These are phyloP conservation scores for Drosophila acutilabella DNA, from an alignment of 2,888 invertebrate genomes.

Conservation along the genomic window DNA sequence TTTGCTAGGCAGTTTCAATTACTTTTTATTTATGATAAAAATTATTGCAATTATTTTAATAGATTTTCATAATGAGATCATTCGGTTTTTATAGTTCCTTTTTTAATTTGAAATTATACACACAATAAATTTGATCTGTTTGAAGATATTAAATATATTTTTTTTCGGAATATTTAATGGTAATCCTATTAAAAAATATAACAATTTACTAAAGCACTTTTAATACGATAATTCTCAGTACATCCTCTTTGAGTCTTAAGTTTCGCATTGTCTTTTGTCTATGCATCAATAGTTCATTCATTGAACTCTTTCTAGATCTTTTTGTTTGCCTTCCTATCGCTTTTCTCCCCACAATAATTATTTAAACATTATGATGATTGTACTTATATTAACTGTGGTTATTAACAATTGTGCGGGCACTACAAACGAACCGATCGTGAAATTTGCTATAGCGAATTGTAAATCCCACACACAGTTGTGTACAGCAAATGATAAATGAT, in stretches of 20 bases:
- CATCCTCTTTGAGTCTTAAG: no score
- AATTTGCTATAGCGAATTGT: slow-evolving; percentile 11
- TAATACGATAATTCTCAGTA: not conserved
- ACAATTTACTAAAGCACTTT: not conserved
- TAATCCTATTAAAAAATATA: not conserved
- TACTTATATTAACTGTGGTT: slow-evolving; percentile 14
- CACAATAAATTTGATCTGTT: no score
- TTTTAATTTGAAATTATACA: not conserved
- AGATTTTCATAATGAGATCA: no score
- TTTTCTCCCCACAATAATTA: slow-evolving; percentile 6
- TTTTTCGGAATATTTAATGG: not conserved
- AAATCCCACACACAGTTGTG: slow-evolving; percentile 21
- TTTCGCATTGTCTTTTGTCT: not conserved
- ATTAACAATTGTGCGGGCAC: slow-evolving; percentile 22
- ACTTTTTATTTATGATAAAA: no score
- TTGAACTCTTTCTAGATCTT: not conserved
- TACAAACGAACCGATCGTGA: slow-evolving; percentile 10
- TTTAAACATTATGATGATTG: slow-evolving; percentile 8
- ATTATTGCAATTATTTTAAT: no score
- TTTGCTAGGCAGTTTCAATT: no score
- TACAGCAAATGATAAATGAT: slow-evolving; percentile 12
- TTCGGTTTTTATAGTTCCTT: not conserved
- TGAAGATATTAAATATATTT: not conserved
- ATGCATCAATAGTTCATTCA: not conserved
- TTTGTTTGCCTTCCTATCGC: not conserved